Evolutionary conservation across 2,888 invertebrate genomes (phyloP), one percentile per base, ranked within the genome.

Genomic region (Hirtodrosophila alboralis): DNA sequence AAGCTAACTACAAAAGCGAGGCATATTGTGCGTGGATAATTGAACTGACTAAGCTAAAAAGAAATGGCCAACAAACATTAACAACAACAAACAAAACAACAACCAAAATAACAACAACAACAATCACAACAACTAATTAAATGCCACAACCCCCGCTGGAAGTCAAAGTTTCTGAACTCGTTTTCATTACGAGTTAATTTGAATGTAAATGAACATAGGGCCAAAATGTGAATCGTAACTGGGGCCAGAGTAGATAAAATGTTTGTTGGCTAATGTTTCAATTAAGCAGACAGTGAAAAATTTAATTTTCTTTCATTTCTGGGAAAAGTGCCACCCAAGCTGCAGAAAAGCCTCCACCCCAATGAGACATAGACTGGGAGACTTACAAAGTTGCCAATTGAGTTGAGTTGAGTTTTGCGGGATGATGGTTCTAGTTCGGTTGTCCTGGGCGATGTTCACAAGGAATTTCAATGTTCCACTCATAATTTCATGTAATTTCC

Each of bases 121-220:
- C 79, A 85, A 85, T 75, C 79, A 85, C 48, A 85, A 64, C 72
- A 85, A 79, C 79, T 79, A 85, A 79, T 79, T 79, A 79, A 79
- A 85, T 85, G 79, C 86, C 84, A 58, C 86, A 79, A 69, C 72
- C 75, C 64, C 80, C 62, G 18, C 48, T 33, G 41, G 41, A 69
- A 80, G 74, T 73, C 54, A 69, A 75, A 77, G 74, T 75, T 77
- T 64, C 40, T 65, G 68, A 77, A 77, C 75, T 86, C 87, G 79
- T 85, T 85, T 86, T 87, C 85, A 86, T 86, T 86, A 86, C 83
- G 85, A 86, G 86, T 86, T 86, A 86, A 86, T 86, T 86, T 86
- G 87, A 85, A 86, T 86, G 87, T 86, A 87, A 86, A 86, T 86
- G 87, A 86, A 86, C 83, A 75, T 54, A 64, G 57, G 27, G 49